Percentiles rank a stretch among this genome's conserved stretches.
phyloP scores from a whole-genome alignment of 2,113 vertebrate genomes.

The Lanius collurio region DNA sequence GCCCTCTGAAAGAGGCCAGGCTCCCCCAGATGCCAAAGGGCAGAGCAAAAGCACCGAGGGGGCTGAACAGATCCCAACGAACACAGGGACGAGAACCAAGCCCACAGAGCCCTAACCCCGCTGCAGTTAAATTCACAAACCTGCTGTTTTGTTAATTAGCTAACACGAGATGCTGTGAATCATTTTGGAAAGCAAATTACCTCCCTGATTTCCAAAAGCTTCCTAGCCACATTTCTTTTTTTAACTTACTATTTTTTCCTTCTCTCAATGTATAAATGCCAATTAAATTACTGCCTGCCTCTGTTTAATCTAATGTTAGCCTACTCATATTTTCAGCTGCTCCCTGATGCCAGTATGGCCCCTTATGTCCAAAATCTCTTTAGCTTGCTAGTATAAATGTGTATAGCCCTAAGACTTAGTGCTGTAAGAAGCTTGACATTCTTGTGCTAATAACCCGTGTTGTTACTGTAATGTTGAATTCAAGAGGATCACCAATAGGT shows the following conservation, averaged over 20 bases:
- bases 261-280: not conserved
- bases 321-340: not conserved
- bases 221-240: conserved; percentile 11
- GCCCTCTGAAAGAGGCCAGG: not conserved
- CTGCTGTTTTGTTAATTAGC: conserved; percentile 73
- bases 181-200: conserved; percentile 66
- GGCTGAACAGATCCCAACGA: not conserved
- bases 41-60: not conserved
- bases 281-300: conserved; percentile 23
- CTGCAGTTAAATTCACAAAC: conserved; percentile 61
- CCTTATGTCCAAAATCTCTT: conserved; percentile 2
- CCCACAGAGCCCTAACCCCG: not conserved
- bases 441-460: conserved; percentile 2
- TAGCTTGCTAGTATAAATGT: conserved; percentile 6
- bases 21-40: not conserved
- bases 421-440: conserved; percentile 1
- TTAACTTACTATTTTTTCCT: conserved; percentile 13
- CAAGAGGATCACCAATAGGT: not conserved
- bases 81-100: not conserved
- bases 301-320: conserved; percentile 35
- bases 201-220: conserved; percentile 20
- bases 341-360: not conserved
- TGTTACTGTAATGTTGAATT: not conserved
- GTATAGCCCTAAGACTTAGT: conserved; percentile 11
- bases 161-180: conserved; percentile 44